Evolutionary conservation across 2,113 vertebrate genomes (phyloP), one percentile per base, ranked within the genome.

Genomic region (Phocoena sinus): DNA sequence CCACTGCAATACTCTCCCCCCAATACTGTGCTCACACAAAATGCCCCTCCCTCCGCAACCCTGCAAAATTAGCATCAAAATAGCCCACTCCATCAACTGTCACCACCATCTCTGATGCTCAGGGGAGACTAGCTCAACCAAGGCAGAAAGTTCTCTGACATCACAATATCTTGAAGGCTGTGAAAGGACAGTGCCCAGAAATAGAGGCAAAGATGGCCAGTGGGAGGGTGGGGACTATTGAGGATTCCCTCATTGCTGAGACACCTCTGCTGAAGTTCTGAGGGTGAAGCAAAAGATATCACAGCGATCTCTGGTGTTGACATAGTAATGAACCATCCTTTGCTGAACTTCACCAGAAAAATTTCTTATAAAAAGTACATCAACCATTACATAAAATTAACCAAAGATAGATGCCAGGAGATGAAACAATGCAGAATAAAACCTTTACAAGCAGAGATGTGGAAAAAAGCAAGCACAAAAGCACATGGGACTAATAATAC

Each of bases 221-320:
- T 5, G 7, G 71, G 53, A 14, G 2, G 33, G 44, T 2, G 10
- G 26, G 56, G 2, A 3, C 15, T 47, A 15, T 5, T 25, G 14
- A 33, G 8, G 6, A 36, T 13, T 38, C 18, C 6, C 98, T 99
- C 68, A 98, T 99, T 94, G 98, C 97, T 25, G 99, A 97, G 93
- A 99, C 99, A 98, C 99, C 9, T 99, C 99, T 28, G 98, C 99
- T n/a, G 99, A 99, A 85, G 98, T 71, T 53, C 18, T 3, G 38
- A 76, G 0, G 96, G 95, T 87, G 98, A 99, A 15, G 85, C 76
- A 74, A 85, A 85, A 7, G 99, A 99, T 1, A 6, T 82, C 3
- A 44, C 88, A 0, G 74, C 95, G 0, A 74, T 98, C 76, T 98
- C 98, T 28, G 99, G 99, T 3, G 97, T 98, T 4, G 99, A 99